Percentiles rank a stretch among this genome's conserved stretches.
Evolutionary conservation across 1,140 invertebrate species (phyloP).

Genomic region (Pseudachorutes palmiensis): DNA sequence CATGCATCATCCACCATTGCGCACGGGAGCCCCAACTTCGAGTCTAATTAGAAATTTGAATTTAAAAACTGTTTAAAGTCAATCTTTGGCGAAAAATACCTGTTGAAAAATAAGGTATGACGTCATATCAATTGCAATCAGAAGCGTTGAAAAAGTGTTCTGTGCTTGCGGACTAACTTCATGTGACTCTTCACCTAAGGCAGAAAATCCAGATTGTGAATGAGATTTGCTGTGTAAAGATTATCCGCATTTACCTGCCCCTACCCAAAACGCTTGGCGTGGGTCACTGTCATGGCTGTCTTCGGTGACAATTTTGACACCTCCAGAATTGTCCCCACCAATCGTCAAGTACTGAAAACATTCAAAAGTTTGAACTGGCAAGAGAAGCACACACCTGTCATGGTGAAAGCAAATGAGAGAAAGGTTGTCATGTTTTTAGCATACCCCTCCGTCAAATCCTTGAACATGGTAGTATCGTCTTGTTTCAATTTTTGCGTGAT

Average conservation of each 20-base stretch:
- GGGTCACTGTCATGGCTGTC: background rate
- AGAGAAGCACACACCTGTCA: background rate
- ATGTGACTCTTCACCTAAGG: background rate
- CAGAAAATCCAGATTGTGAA: background rate
- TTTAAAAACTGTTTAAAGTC: background rate
- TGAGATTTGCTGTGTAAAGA: background rate
- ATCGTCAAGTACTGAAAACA: background rate
- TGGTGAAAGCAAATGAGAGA: background rate
- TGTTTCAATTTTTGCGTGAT: background rate
- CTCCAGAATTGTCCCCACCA: constrained; percentile 1
- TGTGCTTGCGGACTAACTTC: background rate
- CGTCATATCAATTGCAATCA: background rate
- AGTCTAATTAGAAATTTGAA: background rate
- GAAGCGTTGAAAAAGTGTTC: background rate
- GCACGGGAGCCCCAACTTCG: background rate
- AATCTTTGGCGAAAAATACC: background rate
- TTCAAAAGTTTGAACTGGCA: background rate
- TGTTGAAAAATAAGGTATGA: background rate
- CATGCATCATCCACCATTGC: background rate
- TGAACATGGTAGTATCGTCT: background rate
- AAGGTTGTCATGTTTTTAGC: background rate
- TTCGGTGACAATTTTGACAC: background rate
- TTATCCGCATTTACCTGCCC: background rate
- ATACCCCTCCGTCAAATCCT: background rate
- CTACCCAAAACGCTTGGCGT: background rate